phyloP scores from a whole-genome alignment of 2,113 vertebrate species.

The Motacilla alba region DNA sequence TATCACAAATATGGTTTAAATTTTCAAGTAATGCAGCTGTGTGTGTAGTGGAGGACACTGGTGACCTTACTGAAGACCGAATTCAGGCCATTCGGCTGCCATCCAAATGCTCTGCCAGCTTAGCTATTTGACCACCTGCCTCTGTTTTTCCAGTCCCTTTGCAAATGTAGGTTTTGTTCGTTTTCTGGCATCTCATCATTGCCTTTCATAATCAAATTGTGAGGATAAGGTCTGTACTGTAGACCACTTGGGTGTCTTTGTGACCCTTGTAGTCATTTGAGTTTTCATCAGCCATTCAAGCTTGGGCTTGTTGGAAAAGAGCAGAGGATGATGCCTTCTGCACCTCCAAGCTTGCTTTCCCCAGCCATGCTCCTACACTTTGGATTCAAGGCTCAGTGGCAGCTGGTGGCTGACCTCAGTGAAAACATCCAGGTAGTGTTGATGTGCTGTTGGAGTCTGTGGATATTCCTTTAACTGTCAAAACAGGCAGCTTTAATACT shows the following conservation, averaged over 20 bases:
- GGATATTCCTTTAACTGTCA: not conserved
- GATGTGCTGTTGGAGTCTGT: not conserved
- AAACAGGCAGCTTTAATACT: not conserved
- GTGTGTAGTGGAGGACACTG: not conserved
- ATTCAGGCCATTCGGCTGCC: slow-evolving; percentile 45
- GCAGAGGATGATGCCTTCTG: not conserved
- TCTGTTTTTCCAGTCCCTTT: slow-evolving; percentile 67
- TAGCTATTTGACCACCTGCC: slow-evolving; percentile 64
- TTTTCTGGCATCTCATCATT: slow-evolving; percentile 1
- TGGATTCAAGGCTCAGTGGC: not conserved
- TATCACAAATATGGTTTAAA: not conserved
- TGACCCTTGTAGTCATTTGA: not conserved
- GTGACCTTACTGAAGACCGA: slow-evolving; percentile 32
- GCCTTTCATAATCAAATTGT: not conserved
- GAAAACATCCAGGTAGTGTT: not conserved
- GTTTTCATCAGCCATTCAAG: not conserved
- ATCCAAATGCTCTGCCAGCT: slow-evolving; percentile 51
- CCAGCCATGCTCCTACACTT: rapidly evolving
- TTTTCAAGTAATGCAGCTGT: slow-evolving; percentile 24
- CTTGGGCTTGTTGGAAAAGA: not conserved
- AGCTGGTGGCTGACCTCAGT: not conserved
- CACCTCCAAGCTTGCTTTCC: not conserved
- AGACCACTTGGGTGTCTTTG: not conserved
- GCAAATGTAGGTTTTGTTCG: slow-evolving; percentile 49
- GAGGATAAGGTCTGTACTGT: not conserved